phyloP scores from a whole-genome alignment of 2,797 vertebrate genomes.

The Acrocephalus scirpaceus region DNA sequence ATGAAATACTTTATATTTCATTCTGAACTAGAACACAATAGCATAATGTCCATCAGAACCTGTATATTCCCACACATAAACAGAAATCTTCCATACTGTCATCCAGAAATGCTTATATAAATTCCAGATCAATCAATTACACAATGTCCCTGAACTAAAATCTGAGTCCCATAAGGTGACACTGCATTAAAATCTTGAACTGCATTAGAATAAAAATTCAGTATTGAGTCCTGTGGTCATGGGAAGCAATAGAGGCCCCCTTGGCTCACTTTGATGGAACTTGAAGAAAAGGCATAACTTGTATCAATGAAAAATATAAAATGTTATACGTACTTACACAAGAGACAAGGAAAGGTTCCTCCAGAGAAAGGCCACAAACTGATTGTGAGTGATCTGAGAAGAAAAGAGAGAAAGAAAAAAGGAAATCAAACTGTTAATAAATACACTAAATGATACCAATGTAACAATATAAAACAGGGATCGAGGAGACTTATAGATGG shows the following conservation, averaged over 20 bases:
- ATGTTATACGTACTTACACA: constrained; percentile 67
- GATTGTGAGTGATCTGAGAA: constrained; percentile 49
- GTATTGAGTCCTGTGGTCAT: not conserved
- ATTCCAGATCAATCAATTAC: not conserved
- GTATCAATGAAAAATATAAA: not conserved
- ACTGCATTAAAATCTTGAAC: not conserved
- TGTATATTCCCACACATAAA: not conserved
- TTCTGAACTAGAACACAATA: not conserved
- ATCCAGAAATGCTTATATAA: not conserved
- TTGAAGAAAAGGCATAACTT: not conserved
- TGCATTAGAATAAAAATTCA: not conserved
- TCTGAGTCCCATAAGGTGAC: not conserved
- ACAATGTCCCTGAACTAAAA: not conserved
- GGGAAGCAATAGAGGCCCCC: not conserved
- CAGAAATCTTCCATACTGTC: not conserved
- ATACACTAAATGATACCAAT: not conserved
- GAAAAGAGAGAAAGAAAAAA: constrained; percentile 49
- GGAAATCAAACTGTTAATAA: constrained; percentile 41
- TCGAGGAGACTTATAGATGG: not conserved
- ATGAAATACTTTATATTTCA: not conserved
- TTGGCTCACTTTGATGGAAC: not conserved
- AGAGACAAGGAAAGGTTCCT: constrained; percentile 35
- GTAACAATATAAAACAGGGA: not conserved
- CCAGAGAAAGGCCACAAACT: constrained; percentile 56
- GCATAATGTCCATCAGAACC: not conserved